Percentiles rank a stretch among this genome's conserved stretches.
phyloP scores from a whole-genome alignment of 2,113 vertebrate species.

The Felis chaus region DNA sequence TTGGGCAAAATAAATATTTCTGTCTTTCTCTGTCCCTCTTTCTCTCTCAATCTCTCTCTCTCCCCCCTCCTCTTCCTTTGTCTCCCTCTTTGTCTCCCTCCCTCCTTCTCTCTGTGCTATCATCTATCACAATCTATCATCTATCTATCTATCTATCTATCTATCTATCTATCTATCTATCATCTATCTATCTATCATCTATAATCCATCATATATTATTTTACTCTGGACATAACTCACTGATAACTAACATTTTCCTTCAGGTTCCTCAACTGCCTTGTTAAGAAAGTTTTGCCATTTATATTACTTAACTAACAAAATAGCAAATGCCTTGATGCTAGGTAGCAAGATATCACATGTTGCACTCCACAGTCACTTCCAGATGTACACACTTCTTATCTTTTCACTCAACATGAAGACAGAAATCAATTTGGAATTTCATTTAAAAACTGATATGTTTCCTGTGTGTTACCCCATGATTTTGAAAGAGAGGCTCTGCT shows the following conservation, averaged over 20 bases:
- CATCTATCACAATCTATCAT: neutral
- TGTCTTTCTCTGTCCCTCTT: no score
- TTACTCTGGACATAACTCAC: neutral
- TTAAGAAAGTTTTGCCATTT: neutral
- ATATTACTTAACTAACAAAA: neutral
- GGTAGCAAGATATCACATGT: no score
- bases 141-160: neutral
- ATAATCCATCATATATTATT: neutral
- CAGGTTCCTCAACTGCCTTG: neutral
- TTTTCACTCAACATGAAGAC: neutral
- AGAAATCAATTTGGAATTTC: neutral
- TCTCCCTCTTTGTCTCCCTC: neutral
- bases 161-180: neutral
- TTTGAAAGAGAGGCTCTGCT: neutral
- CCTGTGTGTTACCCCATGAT: neutral
- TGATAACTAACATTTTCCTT: neutral
- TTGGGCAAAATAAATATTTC: neutral
- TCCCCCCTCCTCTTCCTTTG: neutral
- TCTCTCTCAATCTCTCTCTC: no score
- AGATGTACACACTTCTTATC: neutral
- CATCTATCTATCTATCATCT: no score
- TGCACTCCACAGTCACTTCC: neutral
- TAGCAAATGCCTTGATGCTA: neutral
- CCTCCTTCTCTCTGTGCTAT: neutral
- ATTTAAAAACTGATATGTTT: neutral